Conservation (phyloP, 1,140 invertebrate genomes). For the Leptestheria dahalacensis region DNA sequence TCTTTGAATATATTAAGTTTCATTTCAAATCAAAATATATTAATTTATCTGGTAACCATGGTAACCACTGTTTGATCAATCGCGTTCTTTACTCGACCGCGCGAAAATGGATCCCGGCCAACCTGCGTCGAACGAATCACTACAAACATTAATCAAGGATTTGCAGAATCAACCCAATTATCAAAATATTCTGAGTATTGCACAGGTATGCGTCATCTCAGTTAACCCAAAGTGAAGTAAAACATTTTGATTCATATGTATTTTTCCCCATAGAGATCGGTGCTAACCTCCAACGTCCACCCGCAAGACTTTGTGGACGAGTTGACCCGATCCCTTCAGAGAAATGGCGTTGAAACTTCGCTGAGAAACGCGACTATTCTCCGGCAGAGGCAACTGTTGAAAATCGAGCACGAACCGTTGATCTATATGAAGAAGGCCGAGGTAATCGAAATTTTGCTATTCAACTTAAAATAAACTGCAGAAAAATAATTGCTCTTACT, state of each 20-base stretch:
- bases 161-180: neutral
- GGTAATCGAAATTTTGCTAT: constrained; percentile 27
- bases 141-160: neutral
- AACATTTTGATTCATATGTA: neutral
- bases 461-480: neutral
- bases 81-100: neutral
- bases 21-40: too few species aligned
- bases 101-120: neutral
- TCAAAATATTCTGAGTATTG: neutral
- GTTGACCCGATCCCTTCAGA: neutral
- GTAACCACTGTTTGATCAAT: neutral
- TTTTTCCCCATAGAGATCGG: constrained; percentile 26
- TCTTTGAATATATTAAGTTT: too few species aligned
- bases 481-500: neutral
- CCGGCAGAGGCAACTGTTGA: neutral
- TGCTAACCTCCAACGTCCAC: constrained; percentile 44
- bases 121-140: neutral
- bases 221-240: too few species aligned
- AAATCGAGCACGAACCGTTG: constrained; percentile 28
- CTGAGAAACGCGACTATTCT: constrained; percentile 4
- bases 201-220: too few species aligned
- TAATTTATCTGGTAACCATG: too few species aligned
- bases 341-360: constrained; percentile 11
- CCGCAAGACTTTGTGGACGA: constrained; percentile 19
- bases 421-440: constrained; percentile 61